Evolutionary conservation across 1,140 invertebrate species (phyloP), one percentile per base, ranked within the genome.

Genomic region (Idris sp.): DNA sequence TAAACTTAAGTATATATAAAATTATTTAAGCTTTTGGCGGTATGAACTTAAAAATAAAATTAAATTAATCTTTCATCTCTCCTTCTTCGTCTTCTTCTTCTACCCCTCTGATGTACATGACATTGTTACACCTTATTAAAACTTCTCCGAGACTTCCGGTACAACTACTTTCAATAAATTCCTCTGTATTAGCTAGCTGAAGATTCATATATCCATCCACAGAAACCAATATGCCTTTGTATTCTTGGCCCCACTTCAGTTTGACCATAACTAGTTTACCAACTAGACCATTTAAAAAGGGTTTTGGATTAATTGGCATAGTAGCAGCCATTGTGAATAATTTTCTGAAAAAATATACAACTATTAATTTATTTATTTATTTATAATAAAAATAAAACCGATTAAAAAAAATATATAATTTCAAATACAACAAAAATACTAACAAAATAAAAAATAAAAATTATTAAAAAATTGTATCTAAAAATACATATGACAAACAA

Each of bases 121-220:
- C 95, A 90, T 99, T 99, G 85, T 99, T 99, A 90, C 98, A 99
- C 79, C 97, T 91, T 53, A 99, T 95, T 2, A 99, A 88, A 48
- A 99, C 95, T 91, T 99, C 98, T 11, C 98, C 98, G 2, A 99
- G 90, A 83, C 96, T 97, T 25, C 98, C 98, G 74, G 96, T 97
- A 58, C 92, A 91, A 62, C 89, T 91, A 56, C 97, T 96, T 81
- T 99, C 96, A 72, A 99, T 94, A 79, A 93, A 95, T 90, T 99
- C 98, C 88, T 99, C 98, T n/a, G 98, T 97, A 82, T 99, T 98
- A 0, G 98, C 97, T 51, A 99, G 86, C 88, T 99, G 97, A 69
- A 99, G 87, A 87, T 99, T 99, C 98, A 99, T 99, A 83, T 99
- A 99, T 4, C 95, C 95, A 90, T 99, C 98, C 7, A 98, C 96